phyloP scores from a whole-genome alignment of 2,888 invertebrate genomes.

The Tetramorium bicarinatum region DNA sequence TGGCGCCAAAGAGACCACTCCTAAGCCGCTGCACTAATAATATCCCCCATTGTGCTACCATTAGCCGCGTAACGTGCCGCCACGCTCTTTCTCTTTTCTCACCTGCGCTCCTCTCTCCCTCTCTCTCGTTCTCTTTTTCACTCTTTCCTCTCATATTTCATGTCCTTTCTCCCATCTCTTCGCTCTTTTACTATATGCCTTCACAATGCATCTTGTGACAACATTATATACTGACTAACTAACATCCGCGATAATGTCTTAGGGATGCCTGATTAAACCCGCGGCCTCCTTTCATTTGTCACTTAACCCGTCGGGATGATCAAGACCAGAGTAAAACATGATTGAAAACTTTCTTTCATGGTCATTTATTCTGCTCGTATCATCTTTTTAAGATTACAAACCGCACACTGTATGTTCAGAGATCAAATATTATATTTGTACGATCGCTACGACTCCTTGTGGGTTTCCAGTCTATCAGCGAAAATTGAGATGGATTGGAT shows the following conservation, averaged over 20 bases:
- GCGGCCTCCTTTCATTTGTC: background rate
- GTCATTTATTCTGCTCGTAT: constrained; percentile 6
- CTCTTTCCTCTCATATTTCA: constrained; percentile 8
- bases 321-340: constrained; percentile 15
- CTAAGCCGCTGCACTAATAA: constrained; percentile 82
- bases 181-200: constrained; percentile 3
- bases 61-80: constrained; percentile 81
- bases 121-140: constrained; percentile 6
- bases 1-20: constrained; percentile 81
- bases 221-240: constrained; percentile 41
- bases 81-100: constrained; percentile 55
- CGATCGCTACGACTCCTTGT: constrained; percentile 14
- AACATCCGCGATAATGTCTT: constrained; percentile 16
- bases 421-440: constrained; percentile 33
- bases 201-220: constrained; percentile 42
- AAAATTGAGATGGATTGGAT: constrained; percentile 35
- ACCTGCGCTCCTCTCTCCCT: constrained; percentile 33
- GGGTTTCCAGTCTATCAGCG: background rate
- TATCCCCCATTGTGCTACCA: constrained; percentile 85
- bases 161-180: background rate
- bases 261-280: constrained; percentile 36
- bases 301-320: background rate
- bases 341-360: constrained; percentile 25
- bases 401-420: constrained; percentile 11
- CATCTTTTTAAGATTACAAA: constrained; percentile 30